phyloP scores from a whole-genome alignment of 2,888 invertebrate genomes.

The Heliconius sara region DNA sequence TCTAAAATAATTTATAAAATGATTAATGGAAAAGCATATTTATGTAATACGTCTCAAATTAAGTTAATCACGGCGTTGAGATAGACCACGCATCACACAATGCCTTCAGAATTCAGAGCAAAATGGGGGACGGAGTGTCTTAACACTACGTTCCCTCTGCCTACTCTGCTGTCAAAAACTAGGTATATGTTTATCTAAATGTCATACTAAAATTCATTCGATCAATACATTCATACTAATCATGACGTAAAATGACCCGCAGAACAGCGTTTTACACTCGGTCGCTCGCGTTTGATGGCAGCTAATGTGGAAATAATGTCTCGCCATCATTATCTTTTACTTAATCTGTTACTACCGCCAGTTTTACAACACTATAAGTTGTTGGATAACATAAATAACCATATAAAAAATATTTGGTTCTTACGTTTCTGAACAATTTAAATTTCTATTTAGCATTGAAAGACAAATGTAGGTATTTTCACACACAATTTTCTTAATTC shows the following conservation, averaged over 20 bases:
- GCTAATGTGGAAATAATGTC: slow-evolving; percentile 78
- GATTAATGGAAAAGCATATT: background rate
- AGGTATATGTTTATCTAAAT: background rate
- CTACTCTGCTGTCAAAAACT: too few species aligned
- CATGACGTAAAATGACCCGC: slow-evolving; percentile 26
- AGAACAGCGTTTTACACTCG: slow-evolving; percentile 39
- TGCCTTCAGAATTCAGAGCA: too few species aligned
- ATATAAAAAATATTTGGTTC: background rate
- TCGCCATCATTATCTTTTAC: slow-evolving; percentile 74
- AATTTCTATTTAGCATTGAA: background rate
- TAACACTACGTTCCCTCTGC: too few species aligned
- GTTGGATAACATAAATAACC: slow-evolving; percentile 38
- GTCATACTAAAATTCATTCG: background rate
- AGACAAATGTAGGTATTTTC: too few species aligned
- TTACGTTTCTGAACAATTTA: background rate
- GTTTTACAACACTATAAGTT: slow-evolving; percentile 56
- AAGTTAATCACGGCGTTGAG: too few species aligned
- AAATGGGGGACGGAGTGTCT: too few species aligned
- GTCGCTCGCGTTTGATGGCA: slow-evolving; percentile 52
- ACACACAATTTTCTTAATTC: background rate
- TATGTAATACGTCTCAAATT: background rate
- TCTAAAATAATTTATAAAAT: background rate
- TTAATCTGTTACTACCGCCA: slow-evolving; percentile 64
- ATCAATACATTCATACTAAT: slow-evolving; percentile 19
- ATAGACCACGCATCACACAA: too few species aligned